Base-by-base conservation (phyloP, 1,140 invertebrate species). In the Apolygus lucorum region DNA sequence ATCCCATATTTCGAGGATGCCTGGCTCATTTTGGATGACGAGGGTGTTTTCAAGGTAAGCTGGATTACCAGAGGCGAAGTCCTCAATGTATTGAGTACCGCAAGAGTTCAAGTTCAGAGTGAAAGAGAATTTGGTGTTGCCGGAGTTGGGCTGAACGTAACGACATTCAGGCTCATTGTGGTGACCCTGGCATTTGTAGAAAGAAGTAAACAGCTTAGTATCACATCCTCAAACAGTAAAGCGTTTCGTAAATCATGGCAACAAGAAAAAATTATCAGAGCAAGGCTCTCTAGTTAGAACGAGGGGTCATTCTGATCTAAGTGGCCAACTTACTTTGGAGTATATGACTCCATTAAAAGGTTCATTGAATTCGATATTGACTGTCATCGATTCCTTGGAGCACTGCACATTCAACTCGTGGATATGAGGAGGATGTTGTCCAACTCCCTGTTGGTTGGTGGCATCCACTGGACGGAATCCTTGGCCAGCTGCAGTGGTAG, bases 1-100 rank as follows among this genome's bases (percentile, higher is more conserved):
- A 75, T 92, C 90, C 90, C 90, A 92, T 0, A 90, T 86, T 81
- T 91, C 89, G 78, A 90, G 88, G 73, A 90, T 89, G 2, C 89
- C 90, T 1, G 85, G 84, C 76, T 92, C 90, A 74, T 91, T 90
- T 77, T 87, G 90, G 1, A 92, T 77, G 27, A 93, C 89, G 4
- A 93, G 77, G 2, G 90, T 86, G 74, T 91, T 91, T 76, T 93
- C 90, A 67, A 93, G 78, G 74, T 91, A 92, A 0, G 90, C 88
- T 73, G 90, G 85, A 14, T 87, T 88, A 22, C 82, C 83, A 75
- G 86, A 81, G 13, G 86, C 88, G 72, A 90, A 90, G 66, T 88
- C 86, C 74, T 90, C 90, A 73, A 91, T 85, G 76, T 90, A 91
- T 77, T 90, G 86, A 0, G 90, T 90, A 26, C 90, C 91, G 74